A percentile compares a stretch with the other conserved stretches of the same genome.
phyloP scores from a whole-genome alignment of 2,113 vertebrate species.

The Otis tarda region DNA sequence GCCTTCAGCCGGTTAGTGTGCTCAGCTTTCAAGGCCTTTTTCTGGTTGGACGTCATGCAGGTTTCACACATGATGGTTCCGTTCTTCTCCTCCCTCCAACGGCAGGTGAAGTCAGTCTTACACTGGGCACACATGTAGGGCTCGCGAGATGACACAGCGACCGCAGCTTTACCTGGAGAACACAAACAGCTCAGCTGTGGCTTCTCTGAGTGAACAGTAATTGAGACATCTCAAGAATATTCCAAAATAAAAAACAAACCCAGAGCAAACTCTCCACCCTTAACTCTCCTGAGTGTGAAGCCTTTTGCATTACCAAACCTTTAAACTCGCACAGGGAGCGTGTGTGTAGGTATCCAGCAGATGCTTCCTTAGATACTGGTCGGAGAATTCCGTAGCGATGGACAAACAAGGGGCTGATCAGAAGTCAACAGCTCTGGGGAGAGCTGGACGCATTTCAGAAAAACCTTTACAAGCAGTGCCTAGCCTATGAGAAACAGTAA shows the following conservation, averaged over 20 bases:
- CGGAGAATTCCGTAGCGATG: not conserved
- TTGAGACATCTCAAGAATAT: not conserved
- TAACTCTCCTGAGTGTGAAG: not conserved
- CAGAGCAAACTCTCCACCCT: not conserved
- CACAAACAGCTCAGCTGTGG: not conserved
- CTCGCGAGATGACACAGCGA: conserved; percentile 79
- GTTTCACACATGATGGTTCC: conserved; percentile 93
- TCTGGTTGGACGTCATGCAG: conserved; percentile 97
- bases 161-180: conserved; percentile 78
- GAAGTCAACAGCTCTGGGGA: not conserved
- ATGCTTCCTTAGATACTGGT: not conserved
- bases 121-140: conserved; percentile 93
- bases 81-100: conserved; percentile 94
- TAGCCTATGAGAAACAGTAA: rapidly evolving
- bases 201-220: rapidly evolving
- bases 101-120: conserved; percentile 98
- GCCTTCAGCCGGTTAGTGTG: conserved; percentile 96
- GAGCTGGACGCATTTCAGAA: not conserved
- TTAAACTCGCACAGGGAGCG: not conserved
- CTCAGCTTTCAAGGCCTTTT: conserved; percentile 93
- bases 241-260: not conserved
- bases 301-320: not conserved
- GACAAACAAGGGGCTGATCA: not conserved
- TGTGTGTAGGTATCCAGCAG: rapidly evolving
- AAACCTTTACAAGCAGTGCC: not conserved